phyloP scores from a whole-genome alignment of 2,113 vertebrate species.

The Phaetusa simplex region DNA sequence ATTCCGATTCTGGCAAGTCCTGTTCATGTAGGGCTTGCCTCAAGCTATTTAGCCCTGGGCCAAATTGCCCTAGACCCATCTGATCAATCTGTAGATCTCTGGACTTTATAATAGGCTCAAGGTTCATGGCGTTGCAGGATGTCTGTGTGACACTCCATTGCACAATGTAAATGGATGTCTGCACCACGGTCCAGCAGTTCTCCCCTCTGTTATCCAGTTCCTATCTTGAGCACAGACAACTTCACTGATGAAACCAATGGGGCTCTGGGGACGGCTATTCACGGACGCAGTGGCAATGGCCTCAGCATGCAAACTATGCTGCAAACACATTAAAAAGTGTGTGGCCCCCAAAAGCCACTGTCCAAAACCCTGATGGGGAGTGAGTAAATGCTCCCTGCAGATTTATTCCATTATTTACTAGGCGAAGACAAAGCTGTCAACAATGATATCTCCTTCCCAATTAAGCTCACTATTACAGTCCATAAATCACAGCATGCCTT shows the following conservation, averaged over 20 bases:
- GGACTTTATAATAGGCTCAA: background rate
- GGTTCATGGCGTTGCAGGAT: background rate
- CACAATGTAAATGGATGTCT: background rate
- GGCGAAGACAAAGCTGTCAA: conserved; percentile 42
- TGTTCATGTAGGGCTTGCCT: background rate
- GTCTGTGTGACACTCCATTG: background rate
- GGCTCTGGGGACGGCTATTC: background rate
- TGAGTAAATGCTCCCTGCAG: conserved; percentile 7
- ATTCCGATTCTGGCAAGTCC: background rate
- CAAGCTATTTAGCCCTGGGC: background rate
- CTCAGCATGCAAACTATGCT: background rate
- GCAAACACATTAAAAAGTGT: background rate
- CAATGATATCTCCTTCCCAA: conserved; percentile 44
- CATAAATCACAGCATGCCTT: conserved; percentile 40
- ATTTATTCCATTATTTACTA: conserved; percentile 52
- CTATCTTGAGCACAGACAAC: background rate
- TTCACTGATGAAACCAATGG: background rate
- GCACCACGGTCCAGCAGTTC: background rate
- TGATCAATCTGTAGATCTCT: background rate
- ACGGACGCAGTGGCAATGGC: background rate
- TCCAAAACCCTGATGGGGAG: background rate
- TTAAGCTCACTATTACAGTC: conserved; percentile 42
- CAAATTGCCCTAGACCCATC: background rate
- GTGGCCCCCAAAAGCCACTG: conserved; percentile 25
- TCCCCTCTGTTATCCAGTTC: background rate